Evolutionary conservation across 2,888 invertebrate species (phyloP).

Genomic region (Agrenia bidenticulata): DNA sequence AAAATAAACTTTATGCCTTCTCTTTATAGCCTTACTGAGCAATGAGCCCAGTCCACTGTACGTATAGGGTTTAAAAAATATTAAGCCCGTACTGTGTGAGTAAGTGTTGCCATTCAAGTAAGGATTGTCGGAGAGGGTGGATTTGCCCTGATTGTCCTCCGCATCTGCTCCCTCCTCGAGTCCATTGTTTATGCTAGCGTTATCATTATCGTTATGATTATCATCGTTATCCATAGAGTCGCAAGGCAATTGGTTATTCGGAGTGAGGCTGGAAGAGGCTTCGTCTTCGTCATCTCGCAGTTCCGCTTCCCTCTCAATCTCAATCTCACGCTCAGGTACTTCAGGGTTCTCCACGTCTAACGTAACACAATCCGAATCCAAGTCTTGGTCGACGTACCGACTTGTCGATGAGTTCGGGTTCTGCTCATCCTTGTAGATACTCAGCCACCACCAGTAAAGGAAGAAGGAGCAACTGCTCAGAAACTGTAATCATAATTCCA

Average conservation of each 20-base stretch:
- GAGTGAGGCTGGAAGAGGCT: too few relatives aligned
- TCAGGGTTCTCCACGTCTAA: conserved; percentile 32
- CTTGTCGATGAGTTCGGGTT: conserved; percentile 8
- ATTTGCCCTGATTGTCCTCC: conserved; percentile 37
- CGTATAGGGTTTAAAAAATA: not conserved
- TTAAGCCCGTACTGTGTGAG: conserved; percentile 35
- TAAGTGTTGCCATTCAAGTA: conserved; percentile 42
- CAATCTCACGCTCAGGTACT: conserved; percentile 7
- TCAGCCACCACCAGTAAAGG: conserved; percentile 45
- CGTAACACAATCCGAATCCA: conserved; percentile 34
- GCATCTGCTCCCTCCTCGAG: conserved; percentile 8
- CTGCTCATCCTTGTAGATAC: conserved; percentile 35
- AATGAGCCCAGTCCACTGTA: too few relatives aligned
- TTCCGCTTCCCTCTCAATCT: not conserved
- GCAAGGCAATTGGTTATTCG: too few relatives aligned
- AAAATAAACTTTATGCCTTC: conserved; percentile 1
- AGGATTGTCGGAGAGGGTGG: conserved; percentile 40
- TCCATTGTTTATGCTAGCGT: not conserved
- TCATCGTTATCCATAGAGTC: too few relatives aligned
- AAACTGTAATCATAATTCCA: conserved; percentile 23
- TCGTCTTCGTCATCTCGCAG: not conserved
- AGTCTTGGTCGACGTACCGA: conserved; percentile 30
- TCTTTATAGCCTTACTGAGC: too few relatives aligned
- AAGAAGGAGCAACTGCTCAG: conserved; percentile 40
- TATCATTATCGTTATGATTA: too few relatives aligned